Conservation (phyloP, 2,113 vertebrate species). For the Camelus bactrianus region DNA sequence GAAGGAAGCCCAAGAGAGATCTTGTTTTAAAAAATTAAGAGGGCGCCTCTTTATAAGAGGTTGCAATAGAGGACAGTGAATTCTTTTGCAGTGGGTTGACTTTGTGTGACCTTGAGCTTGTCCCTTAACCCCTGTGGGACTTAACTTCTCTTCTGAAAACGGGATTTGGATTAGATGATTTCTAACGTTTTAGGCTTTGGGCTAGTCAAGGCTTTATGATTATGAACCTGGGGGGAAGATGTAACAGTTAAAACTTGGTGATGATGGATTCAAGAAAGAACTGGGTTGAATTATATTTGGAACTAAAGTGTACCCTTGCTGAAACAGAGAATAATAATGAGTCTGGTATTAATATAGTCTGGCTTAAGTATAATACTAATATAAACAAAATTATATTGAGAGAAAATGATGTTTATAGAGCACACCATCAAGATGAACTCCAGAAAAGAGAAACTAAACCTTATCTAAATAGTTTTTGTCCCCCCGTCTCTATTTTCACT, state of each 20-base stretch:
- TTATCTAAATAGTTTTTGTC: slow-evolving; percentile 71
- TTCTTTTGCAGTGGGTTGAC: neutral
- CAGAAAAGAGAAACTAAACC: slow-evolving; percentile 67
- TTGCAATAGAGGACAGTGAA: neutral
- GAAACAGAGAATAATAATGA: slow-evolving; percentile 78
- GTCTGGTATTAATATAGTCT: slow-evolving; percentile 77
- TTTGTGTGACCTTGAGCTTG: neutral
- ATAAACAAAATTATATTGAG: slow-evolving; percentile 81
- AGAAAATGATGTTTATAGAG: slow-evolving; percentile 80
- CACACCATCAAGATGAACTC: slow-evolving; percentile 62
- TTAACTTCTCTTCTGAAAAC: slow-evolving; percentile 16
- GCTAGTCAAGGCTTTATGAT: neutral
- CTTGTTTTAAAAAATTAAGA: neutral
- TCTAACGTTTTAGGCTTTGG: neutral
- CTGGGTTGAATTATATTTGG: slow-evolving; percentile 55
- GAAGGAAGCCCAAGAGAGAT: neutral
- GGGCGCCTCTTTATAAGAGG: neutral
- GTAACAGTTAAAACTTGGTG: neutral
- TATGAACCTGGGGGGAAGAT: neutral
- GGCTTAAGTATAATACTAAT: slow-evolving; percentile 79
- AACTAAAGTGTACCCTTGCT: slow-evolving; percentile 55
- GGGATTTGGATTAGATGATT: neutral
- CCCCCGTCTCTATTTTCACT: neutral
- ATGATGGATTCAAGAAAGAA: slow-evolving; percentile 34
- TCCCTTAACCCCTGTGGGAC: neutral